Evolutionary conservation across 2,113 vertebrate species (phyloP).

Genomic region (Istiophorus platypterus): DNA sequence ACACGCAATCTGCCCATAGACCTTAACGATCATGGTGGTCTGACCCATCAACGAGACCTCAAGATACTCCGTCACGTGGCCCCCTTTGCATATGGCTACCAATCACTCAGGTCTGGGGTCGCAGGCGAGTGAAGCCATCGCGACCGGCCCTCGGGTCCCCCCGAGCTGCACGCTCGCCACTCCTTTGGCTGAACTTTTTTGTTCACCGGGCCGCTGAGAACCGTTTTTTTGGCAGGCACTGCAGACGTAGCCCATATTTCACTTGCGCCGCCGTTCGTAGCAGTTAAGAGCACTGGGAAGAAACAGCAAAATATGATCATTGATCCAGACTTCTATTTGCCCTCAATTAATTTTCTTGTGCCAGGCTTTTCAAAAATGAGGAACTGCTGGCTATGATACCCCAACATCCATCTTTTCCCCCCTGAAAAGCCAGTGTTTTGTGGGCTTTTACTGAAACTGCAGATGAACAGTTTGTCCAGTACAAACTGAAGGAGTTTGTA

Average conservation of each 20-base stretch:
- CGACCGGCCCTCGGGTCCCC: not conserved
- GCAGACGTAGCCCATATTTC: not conserved
- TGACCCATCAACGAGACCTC: too few relatives aligned
- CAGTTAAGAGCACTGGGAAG: slow-evolving; percentile 6
- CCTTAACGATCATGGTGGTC: too few relatives aligned
- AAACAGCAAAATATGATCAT: slow-evolving; percentile 42
- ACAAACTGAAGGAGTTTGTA: slow-evolving; percentile 17
- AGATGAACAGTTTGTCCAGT: slow-evolving; percentile 3
- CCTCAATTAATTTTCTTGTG: slow-evolving; percentile 32
- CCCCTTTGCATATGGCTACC: not conserved
- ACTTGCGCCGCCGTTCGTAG: not conserved
- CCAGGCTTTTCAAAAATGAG: slow-evolving; percentile 28
- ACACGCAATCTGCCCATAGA: too few relatives aligned
- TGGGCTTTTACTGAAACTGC: not conserved
- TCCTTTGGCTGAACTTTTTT: not conserved
- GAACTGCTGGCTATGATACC: slow-evolving; percentile 17
- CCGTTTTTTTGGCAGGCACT: slow-evolving; percentile 14
- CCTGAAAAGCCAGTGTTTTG: slow-evolving; percentile 8
- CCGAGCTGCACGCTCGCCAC: not conserved
- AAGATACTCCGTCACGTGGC: too few relatives aligned
- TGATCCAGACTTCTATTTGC: slow-evolving; percentile 17
- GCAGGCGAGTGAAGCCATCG: not conserved
- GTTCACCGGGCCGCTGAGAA: not conserved
- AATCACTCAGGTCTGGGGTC: not conserved
- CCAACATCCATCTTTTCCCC: slow-evolving; percentile 27